Evolutionary conservation across 2,113 vertebrate species (phyloP).

Genomic region (Ptilonorhynchus violaceus): DNA sequence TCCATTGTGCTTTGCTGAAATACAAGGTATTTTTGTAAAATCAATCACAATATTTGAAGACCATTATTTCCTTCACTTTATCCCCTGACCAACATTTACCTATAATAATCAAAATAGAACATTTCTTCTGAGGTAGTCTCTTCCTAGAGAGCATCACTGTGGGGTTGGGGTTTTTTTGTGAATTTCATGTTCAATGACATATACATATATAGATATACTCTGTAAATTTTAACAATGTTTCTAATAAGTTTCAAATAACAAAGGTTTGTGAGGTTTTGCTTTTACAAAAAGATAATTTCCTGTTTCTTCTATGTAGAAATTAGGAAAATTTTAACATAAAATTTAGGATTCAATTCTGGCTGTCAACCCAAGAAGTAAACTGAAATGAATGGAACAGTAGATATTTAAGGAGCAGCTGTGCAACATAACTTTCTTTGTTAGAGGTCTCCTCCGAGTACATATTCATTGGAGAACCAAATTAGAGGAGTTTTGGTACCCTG

Average conservation of each 20-base stretch:
- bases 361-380: neutral
- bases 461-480: neutral
- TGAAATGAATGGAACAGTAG: neutral
- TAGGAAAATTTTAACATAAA: neutral
- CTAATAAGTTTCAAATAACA: neutral
- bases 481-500: neutral
- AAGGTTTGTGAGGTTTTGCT: neutral
- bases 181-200: neutral
- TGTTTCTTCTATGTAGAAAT: neutral
- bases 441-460: neutral
- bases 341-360: neutral
- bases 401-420: neutral
- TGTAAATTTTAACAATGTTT: neutral
- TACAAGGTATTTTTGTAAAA: neutral
- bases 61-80: neutral
- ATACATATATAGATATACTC: neutral
- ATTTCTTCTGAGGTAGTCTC: neutral
- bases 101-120: neutral
- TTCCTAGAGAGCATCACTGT: neutral
- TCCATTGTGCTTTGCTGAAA: neutral
- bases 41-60: neutral
- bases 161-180: neutral
- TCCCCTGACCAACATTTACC: neutral
- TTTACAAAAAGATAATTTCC: neutral
- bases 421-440: neutral